phyloP scores from a whole-genome alignment of 2,888 invertebrate genomes.

The Parthenolecanium corni region DNA sequence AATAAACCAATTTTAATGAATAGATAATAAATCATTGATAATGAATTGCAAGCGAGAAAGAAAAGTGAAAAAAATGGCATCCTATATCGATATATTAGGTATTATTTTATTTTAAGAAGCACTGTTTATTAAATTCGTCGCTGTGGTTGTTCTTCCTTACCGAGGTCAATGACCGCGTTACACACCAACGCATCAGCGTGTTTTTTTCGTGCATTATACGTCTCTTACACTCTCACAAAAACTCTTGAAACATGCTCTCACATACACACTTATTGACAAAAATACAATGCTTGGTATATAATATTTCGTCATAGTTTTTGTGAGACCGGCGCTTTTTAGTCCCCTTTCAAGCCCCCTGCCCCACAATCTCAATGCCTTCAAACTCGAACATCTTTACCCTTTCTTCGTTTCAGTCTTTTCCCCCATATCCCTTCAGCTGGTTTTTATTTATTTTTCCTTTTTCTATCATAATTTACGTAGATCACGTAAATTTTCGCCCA shows the following conservation, averaged over 20 bases:
- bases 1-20: too few relatives aligned
- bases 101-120: neutral
- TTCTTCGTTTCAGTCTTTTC: too few relatives aligned
- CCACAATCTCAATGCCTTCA: neutral
- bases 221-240: neutral
- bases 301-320: neutral
- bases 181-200: slow-evolving; percentile 19
- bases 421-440: neutral
- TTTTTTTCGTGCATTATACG: neutral
- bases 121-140: neutral
- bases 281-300: neutral
- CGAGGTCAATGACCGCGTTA: slow-evolving; percentile 18
- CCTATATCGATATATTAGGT: neutral
- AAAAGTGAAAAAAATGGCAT: neutral
- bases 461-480: too few relatives aligned
- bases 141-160: neutral
- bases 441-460: neutral
- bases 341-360: neutral
- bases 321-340: too few relatives aligned
- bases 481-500: too few relatives aligned
- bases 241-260: neutral
- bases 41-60: neutral
- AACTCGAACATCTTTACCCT: too few relatives aligned
- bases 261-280: neutral
- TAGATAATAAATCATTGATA: too few relatives aligned